phyloP scores from a whole-genome alignment of 92 coral and sea anemone species.

The Diadumene lineata region DNA sequence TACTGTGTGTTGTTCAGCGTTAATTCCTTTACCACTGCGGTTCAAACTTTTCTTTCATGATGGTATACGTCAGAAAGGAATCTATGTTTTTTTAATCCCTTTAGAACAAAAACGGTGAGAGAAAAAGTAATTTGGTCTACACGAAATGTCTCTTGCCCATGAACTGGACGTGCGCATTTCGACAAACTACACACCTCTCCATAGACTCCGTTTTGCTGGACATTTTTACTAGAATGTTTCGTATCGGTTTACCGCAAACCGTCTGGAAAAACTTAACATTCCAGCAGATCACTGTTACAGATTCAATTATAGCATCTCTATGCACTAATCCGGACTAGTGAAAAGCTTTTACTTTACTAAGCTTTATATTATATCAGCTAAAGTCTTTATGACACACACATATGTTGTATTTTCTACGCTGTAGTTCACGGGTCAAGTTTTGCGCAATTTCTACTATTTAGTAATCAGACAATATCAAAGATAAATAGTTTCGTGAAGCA shows the following conservation, averaged over 20 bases:
- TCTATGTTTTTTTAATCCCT: background rate
- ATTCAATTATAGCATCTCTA: constrained; percentile 4
- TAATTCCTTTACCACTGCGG: background rate
- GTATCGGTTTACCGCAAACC: background rate
- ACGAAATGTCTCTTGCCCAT: background rate
- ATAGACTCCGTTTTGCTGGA: background rate
- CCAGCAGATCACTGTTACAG: background rate
- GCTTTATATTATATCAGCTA: background rate
- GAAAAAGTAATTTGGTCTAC: background rate
- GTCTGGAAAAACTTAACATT: constrained; percentile 10
- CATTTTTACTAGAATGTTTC: background rate
- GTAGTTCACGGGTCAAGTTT: no score
- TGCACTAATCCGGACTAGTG: constrained; percentile 11
- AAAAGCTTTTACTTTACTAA: constrained; percentile 10
- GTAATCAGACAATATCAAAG: background rate
- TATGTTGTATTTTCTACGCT: no score
- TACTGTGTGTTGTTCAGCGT: background rate
- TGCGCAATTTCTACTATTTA: background rate
- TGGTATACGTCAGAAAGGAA: background rate
- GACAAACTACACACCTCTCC: background rate
- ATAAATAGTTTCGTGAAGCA: background rate
- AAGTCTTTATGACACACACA: background rate
- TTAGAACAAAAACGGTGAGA: background rate
- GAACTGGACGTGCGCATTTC: background rate
- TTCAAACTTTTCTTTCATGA: background rate